Base-by-base conservation (phyloP, 1,140 invertebrate genomes). In the Drosophila repleta region DNA sequence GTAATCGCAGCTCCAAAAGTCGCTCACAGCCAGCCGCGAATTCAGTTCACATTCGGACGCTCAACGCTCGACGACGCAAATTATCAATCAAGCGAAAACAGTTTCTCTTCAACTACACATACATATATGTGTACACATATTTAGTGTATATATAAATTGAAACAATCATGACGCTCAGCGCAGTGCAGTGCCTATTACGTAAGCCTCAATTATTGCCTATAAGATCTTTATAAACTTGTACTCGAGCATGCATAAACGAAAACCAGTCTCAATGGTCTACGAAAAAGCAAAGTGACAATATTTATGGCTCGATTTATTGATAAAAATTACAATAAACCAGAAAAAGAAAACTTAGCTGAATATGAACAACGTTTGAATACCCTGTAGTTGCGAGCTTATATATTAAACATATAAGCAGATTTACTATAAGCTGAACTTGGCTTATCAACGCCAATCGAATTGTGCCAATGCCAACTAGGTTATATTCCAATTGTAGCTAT, bases 111-210 rank as follows among this genome's bases (percentile, higher is more conserved):
- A 13, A 26, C 21, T 52, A 69, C 45, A 46, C 20, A 29, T 24
- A 45, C 46, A 65, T 8, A 39, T 32, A 67, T 18, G 4, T 37
- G 1, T 26, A 68, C 39, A 49, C 15, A 20, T 18, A 43, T 65
- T 67, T 57, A 29, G 26, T 24, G 24, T 39, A 61, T 35, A 57
- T 37, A 63, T 45, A 32, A 61, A 65, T 70, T 65, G 3, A 32
- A 51, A 29, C 29, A 56, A 87, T 65, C 82, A 81, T 81, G 82
- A 61, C 77, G 73, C 62, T 73, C 73, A 76, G 49, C 52, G 49
- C 53, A 26, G 37, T 76, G 58, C 58, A 63, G 21, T 78, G 78
- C 67, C 78, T 85, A 77, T 85, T 85, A 85, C 82, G 82, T 85
- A 85, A 85, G 82, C 66, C 35, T 37, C 62, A 84, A 84, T 87